These are phyloP conservation scores for Philantomba maxwellii DNA, from an alignment of 2,113 vertebrate species.

Conservation along the genomic window DNA sequence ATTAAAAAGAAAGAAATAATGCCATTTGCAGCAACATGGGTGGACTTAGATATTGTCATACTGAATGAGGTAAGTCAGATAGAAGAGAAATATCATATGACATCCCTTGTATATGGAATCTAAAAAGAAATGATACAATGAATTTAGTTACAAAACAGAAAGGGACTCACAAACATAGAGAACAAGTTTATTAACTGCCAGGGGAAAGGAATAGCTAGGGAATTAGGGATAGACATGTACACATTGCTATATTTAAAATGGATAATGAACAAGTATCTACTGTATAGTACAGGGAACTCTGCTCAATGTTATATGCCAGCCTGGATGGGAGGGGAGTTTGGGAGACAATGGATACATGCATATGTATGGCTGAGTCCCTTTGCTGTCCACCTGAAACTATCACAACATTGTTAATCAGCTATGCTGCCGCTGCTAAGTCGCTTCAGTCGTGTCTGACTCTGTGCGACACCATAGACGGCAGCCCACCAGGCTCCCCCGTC, in stretches of 20 bases:
- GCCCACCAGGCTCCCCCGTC: no score
- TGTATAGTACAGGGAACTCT: neutral
- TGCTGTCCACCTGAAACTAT: neutral
- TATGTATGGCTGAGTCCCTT: neutral
- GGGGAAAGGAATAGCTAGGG: neutral
- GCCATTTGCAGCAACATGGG: neutral
- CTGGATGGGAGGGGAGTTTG: neutral
- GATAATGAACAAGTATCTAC: neutral
- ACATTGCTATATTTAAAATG: neutral
- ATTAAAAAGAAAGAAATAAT: neutral
- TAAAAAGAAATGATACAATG: neutral
- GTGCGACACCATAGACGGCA: no score
- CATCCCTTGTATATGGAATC: neutral
- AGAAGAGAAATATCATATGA: neutral
- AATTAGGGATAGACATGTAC: neutral
- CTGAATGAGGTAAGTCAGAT: neutral
- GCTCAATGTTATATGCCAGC: neutral
- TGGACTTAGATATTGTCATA: neutral
- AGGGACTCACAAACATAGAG: neutral
- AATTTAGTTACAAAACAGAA: neutral
- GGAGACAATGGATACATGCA: neutral
- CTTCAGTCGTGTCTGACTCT: no score
- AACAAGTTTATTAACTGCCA: neutral
- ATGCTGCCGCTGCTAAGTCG: neutral
- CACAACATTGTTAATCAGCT: neutral